Evolutionary conservation across 2,113 vertebrate genomes (phyloP).

Genomic region (Panurus biarmicus): DNA sequence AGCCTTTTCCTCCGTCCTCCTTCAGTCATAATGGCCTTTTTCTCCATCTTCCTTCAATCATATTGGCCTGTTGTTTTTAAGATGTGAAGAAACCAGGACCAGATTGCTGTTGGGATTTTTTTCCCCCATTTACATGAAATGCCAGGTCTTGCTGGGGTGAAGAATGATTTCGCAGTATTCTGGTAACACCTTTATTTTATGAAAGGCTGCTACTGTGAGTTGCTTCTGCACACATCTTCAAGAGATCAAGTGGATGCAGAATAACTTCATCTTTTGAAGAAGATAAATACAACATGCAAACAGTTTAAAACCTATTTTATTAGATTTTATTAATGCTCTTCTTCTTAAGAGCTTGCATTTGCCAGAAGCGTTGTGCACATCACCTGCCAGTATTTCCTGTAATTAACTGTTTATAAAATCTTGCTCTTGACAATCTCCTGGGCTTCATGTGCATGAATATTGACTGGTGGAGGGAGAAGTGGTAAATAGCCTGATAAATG

Average conservation of each 20-base stretch:
- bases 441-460: neutral
- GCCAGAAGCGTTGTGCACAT: neutral
- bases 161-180: neutral
- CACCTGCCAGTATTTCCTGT: neutral
- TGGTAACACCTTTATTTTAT: neutral
- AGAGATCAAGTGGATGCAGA: neutral
- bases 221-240: neutral
- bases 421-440: neutral
- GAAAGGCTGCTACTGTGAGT: neutral
- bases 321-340: neutral
- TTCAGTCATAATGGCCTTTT: neutral
- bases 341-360: neutral
- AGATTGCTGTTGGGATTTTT: neutral
- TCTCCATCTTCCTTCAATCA: neutral
- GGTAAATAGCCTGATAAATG: neutral
- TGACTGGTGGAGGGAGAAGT: neutral
- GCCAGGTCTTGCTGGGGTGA: neutral
- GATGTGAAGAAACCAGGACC: neutral
- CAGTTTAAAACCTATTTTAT: neutral
- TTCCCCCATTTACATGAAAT: neutral
- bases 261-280: neutral
- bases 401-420: neutral
- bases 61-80: neutral
- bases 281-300: neutral
- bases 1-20: neutral